Conservation (phyloP, 2,888 invertebrate genomes). For the Marronus borbonicus region DNA sequence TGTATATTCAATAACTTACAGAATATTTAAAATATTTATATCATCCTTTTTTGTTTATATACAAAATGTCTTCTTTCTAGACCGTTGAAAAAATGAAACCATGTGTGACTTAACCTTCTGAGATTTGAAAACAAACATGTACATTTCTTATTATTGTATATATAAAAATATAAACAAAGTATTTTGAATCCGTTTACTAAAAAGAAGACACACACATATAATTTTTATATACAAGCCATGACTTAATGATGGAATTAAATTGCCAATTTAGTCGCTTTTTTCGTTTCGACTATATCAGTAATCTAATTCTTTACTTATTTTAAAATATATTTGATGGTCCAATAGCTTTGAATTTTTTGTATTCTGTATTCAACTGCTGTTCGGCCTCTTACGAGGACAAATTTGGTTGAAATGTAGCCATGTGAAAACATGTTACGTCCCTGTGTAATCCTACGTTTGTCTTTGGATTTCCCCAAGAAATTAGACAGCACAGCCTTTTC, state of each 20-base stretch:
- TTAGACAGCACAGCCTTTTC: slow-evolving; percentile 85
- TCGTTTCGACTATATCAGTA: neutral
- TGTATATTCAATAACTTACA: slow-evolving; percentile 19
- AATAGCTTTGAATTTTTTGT: slow-evolving; percentile 1
- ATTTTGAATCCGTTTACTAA: neutral
- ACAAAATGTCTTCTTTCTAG: slow-evolving; percentile 30
- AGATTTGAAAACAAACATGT: neutral
- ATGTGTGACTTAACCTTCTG: neutral
- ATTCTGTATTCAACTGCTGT: neutral
- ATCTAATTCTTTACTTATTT: neutral
- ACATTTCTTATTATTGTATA: neutral
- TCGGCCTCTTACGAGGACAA: neutral
- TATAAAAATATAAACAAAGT: slow-evolving; percentile 5
- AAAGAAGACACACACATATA: slow-evolving; percentile 25
- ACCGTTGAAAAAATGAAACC: neutral
- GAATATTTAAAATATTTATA: slow-evolving; percentile 18
- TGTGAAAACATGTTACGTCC: neutral
- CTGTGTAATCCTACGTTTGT: neutral
- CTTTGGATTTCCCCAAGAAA: neutral
- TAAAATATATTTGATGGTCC: neutral
- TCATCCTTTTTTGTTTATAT: slow-evolving; percentile 19
- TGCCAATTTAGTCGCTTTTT: neutral
- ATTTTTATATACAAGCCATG: slow-evolving; percentile 18
- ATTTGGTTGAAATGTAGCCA: neutral
- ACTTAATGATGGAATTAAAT: slow-evolving; percentile 10